A percentile compares a stretch with the other conserved stretches of the same genome.
Evolutionary conservation across 64 coral and sea anemone genomes (phyloP).

Genomic region (Astreopora myriophthalma): DNA sequence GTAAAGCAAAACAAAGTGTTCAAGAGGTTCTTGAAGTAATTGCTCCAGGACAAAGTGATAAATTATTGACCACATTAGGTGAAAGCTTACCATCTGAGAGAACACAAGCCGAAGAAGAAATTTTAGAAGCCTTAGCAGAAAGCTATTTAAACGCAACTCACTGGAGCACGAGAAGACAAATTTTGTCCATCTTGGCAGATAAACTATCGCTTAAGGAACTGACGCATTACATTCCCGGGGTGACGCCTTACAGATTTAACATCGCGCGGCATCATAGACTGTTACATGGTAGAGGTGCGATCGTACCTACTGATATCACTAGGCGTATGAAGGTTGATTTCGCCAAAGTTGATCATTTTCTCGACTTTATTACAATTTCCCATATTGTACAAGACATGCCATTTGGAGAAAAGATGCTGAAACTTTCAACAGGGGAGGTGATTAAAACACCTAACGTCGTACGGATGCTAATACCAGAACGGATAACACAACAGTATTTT

Average conservation of each 20-base stretch:
- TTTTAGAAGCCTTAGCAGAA: constrained; percentile 13
- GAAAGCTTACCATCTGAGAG: not conserved
- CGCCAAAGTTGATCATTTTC: constrained; percentile 13
- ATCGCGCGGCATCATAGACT: constrained; percentile 13
- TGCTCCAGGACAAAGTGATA: not conserved
- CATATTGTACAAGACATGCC: constrained; percentile 33
- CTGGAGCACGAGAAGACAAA: constrained; percentile 54
- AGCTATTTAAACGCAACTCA: constrained; percentile 24
- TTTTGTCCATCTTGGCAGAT: constrained; percentile 28
- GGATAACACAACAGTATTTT: constrained; percentile 15
- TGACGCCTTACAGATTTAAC: constrained; percentile 10
- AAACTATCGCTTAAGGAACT: not conserved
- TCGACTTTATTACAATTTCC: constrained; percentile 33
- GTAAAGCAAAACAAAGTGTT: constrained; percentile 18
- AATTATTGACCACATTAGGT: not conserved
- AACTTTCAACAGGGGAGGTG: constrained; percentile 10
- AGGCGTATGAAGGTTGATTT: not conserved
- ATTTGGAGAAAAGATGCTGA: constrained; percentile 44
- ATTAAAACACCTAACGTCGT: constrained; percentile 40
- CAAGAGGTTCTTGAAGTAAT: constrained; percentile 7
- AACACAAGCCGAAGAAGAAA: not conserved
- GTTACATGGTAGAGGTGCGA: constrained; percentile 5
- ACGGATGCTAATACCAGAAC: constrained; percentile 28
- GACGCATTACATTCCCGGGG: not conserved
- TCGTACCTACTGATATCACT: not conserved